A percentile compares a stretch with the other conserved stretches of the same genome.
phyloP scores from a whole-genome alignment of 2,113 vertebrate genomes.

The Hemicordylus capensis region DNA sequence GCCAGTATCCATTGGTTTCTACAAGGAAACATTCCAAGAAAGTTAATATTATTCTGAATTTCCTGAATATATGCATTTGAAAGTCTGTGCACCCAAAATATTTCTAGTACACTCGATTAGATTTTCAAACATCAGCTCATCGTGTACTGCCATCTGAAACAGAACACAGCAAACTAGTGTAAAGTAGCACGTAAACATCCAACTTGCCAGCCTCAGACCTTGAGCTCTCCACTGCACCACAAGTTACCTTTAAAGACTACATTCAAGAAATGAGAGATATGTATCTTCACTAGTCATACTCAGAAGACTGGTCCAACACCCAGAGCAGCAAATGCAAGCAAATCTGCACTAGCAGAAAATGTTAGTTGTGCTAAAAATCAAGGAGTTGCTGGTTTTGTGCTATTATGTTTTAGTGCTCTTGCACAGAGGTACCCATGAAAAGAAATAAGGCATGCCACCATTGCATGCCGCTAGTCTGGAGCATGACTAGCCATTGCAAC shows the following conservation, averaged over 20 bases:
- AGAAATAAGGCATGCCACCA: too few relatives aligned
- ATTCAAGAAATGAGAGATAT: background rate
- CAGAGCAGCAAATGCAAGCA: too few relatives aligned
- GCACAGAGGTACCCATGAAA: too few relatives aligned
- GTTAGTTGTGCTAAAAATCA: too few relatives aligned
- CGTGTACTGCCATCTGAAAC: background rate
- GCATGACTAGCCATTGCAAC: too few relatives aligned
- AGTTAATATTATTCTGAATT: background rate
- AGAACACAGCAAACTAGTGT: background rate
- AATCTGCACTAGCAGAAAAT: too few relatives aligned
- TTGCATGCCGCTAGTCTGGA: too few relatives aligned
- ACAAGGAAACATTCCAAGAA: background rate
- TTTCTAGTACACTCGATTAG: background rate
- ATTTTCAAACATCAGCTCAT: background rate
- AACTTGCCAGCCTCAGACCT: background rate
- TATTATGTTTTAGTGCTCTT: too few relatives aligned
- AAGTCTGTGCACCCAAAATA: background rate
- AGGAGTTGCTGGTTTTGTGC: too few relatives aligned
- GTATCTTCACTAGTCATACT: background rate
- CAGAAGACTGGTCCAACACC: too few relatives aligned
- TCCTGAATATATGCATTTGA: background rate
- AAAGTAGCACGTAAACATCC: background rate
- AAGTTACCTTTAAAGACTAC: background rate
- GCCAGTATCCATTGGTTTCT: constrained; percentile 8
- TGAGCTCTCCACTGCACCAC: background rate